Percentiles rank a stretch among this genome's conserved stretches.
These are phyloP conservation scores for Coracias cyanogaster DNA, from an alignment of 2,797 vertebrate genomes.

Conservation along the genomic window DNA sequence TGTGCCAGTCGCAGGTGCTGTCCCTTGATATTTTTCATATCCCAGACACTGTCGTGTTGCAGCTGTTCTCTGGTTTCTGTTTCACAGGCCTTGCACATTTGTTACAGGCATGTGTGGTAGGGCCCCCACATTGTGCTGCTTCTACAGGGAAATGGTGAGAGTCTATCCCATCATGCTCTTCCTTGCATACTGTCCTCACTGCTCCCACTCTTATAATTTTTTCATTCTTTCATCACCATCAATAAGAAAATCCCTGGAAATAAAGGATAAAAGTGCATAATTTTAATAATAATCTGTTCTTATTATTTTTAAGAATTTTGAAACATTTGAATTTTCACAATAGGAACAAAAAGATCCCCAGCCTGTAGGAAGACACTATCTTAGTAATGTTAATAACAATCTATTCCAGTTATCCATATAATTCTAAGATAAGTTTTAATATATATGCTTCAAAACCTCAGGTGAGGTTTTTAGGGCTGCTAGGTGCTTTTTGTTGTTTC, in stretches of 20 bases:
- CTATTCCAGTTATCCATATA: neutral
- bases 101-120: neutral
- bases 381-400: neutral
- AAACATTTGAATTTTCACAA: neutral
- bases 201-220: neutral
- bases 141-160: neutral
- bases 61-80: neutral
- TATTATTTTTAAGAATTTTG: neutral
- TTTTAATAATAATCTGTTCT: neutral
- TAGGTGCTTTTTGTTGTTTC: neutral
- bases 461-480: neutral
- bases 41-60: neutral
- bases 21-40: neutral
- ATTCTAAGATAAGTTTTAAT: neutral
- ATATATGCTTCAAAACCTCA: neutral
- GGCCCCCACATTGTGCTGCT: neutral
- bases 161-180: neutral
- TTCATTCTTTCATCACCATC: neutral
- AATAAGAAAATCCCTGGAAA: neutral
- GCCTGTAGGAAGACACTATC: neutral
- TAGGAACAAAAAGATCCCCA: neutral
- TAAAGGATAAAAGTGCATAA: neutral
- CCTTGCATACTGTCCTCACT: neutral
- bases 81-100: neutral
- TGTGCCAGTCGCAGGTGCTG: neutral